phyloP scores from a whole-genome alignment of 1,140 invertebrate species.

The Caenorhabditis tropicalis region DNA sequence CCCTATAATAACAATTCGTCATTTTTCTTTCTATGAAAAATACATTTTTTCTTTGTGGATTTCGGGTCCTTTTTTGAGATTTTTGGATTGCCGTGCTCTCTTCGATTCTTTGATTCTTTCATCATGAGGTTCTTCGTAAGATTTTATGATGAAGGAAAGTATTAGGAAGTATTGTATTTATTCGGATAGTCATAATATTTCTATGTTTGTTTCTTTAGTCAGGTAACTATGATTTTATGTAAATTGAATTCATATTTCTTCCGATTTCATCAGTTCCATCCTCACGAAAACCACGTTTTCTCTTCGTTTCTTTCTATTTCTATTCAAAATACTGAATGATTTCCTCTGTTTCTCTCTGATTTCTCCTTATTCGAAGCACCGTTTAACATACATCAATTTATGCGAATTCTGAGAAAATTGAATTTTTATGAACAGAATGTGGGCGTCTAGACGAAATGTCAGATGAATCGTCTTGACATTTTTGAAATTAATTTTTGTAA shows the following conservation, averaged over 20 bases:
- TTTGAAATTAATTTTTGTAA: background rate
- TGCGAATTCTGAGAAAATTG: background rate
- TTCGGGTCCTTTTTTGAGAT: background rate
- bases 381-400: background rate
- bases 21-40: background rate
- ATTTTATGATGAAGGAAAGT: too few relatives aligned
- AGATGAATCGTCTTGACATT: background rate
- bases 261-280: background rate
- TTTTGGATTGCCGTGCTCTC: background rate
- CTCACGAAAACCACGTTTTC: background rate
- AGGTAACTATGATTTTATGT: background rate
- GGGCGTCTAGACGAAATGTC: conserved; percentile 2
- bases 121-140: too few relatives aligned
- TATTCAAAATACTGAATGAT: background rate
- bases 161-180: too few relatives aligned
- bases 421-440: background rate
- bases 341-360: background rate
- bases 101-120: too few relatives aligned
- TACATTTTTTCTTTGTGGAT: background rate
- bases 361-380: background rate
- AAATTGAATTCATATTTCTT: background rate
- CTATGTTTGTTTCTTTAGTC: too few relatives aligned
- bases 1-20: background rate
- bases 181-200: too few relatives aligned
- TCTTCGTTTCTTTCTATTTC: background rate